Conservation (phyloP, 2,113 vertebrate species). For the Limanda limanda region DNA sequence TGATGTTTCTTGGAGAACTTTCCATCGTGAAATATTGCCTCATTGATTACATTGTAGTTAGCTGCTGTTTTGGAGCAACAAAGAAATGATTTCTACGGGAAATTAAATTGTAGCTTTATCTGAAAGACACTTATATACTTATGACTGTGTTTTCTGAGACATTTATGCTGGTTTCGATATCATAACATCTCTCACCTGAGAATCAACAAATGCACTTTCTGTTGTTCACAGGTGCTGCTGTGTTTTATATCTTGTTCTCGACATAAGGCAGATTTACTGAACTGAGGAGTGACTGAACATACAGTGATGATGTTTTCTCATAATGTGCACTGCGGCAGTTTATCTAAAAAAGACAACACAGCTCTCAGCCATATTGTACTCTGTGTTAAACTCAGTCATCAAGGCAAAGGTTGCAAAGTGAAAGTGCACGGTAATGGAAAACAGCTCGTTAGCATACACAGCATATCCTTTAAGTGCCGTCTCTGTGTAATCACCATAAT, state of each 20-base stretch:
- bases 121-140: no score
- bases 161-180: not conserved
- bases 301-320: not conserved
- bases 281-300: not conserved
- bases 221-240: not conserved
- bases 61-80: no score
- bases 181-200: not conserved
- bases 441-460: slow-evolving; percentile 2
- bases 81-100: no score
- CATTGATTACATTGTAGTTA: no score
- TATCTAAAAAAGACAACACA: not conserved
- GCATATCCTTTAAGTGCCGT: slow-evolving; percentile 31
- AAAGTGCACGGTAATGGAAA: not conserved
- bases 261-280: slow-evolving; percentile 1
- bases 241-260: not conserved
- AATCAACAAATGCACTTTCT: not conserved
- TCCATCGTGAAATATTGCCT: no score
- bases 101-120: no score
- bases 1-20: no score
- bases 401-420: not conserved
- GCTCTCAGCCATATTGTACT: not conserved
- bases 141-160: no score
- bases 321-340: not conserved
- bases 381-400: no score
- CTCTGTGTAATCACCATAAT: slow-evolving; percentile 22